These are phyloP conservation scores for Leucosticte australis DNA, from an alignment of 2,113 vertebrate species.

Conservation along the genomic window DNA sequence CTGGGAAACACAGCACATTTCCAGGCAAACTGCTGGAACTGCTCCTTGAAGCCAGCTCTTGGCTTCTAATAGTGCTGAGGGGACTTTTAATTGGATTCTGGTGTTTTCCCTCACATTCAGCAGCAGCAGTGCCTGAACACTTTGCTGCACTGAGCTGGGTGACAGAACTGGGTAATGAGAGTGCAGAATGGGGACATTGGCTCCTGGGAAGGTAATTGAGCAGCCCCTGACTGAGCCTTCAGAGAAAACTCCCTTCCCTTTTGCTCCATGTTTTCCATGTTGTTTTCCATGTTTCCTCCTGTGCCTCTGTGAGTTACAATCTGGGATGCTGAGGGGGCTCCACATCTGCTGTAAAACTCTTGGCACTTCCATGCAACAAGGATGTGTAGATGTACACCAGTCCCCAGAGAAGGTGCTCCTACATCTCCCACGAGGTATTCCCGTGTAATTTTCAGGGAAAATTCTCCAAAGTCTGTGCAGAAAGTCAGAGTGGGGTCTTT, in stretches of 20 bases:
- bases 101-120: not conserved
- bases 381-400: fast-evolving
- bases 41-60: not conserved
- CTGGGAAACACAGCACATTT: not conserved
- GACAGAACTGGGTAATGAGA: not conserved
- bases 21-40: not conserved
- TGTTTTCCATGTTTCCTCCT: fast-evolving
- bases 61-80: not conserved
- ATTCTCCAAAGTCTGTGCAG: not conserved
- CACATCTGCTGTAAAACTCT: not conserved
- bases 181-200: not conserved
- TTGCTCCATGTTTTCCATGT: not conserved
- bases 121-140: not conserved
- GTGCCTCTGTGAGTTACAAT: not conserved
- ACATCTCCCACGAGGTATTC: not conserved
- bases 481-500: not conserved
- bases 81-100: not conserved
- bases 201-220: not conserved
- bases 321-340: not conserved
- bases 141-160: not conserved
- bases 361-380: fast-evolving
- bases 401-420: not conserved
- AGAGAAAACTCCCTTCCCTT: not conserved
- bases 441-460: not conserved
- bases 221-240: not conserved